These are phyloP conservation scores for Scolanthus callimorphus DNA, from an alignment of 92 coral and sea anemone species.

Conservation along the genomic window DNA sequence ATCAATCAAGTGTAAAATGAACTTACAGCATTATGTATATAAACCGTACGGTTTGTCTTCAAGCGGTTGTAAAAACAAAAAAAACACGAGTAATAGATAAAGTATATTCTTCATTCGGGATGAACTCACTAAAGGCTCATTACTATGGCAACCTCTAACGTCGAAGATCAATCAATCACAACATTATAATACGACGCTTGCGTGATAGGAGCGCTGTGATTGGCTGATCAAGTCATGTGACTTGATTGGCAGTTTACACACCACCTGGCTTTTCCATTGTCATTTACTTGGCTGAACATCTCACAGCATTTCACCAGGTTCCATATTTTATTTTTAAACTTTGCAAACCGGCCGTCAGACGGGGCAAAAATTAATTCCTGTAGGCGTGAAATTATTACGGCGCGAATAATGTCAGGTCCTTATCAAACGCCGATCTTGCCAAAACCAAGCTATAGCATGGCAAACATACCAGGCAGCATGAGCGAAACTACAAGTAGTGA, in stretches of 20 bases:
- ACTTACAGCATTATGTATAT: too few species aligned
- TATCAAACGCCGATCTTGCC: slow-evolving; percentile 81
- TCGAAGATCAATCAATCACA: too few species aligned
- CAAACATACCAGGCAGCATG: slow-evolving; percentile 68
- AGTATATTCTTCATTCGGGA: too few species aligned
- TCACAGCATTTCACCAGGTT: slow-evolving; percentile 90
- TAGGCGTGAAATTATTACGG: slow-evolving; percentile 43
- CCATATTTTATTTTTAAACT: slow-evolving; percentile 92
- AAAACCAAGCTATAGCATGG: slow-evolving; percentile 72
- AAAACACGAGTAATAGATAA: too few species aligned
- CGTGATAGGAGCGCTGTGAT: slow-evolving; percentile 40
- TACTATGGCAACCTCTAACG: too few species aligned
- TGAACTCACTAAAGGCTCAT: too few species aligned
- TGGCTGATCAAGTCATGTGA: slow-evolving; percentile 82
- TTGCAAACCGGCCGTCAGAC: slow-evolving; percentile 77
- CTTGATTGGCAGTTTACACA: slow-evolving; percentile 72
- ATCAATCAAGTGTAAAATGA: too few species aligned
- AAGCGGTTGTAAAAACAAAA: too few species aligned
- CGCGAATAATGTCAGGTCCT: slow-evolving; percentile 93
- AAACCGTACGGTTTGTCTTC: too few species aligned
- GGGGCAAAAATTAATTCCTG: slow-evolving; percentile 48
- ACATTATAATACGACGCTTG: slow-evolving; percentile 47
- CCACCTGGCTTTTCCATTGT: slow-evolving; percentile 99
- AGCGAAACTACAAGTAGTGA: slow-evolving; percentile 51
- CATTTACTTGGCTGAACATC: slow-evolving; percentile 77